These are phyloP conservation scores for Brachymystax lenok DNA, from an alignment of 2,797 vertebrate genomes.

Conservation along the genomic window DNA sequence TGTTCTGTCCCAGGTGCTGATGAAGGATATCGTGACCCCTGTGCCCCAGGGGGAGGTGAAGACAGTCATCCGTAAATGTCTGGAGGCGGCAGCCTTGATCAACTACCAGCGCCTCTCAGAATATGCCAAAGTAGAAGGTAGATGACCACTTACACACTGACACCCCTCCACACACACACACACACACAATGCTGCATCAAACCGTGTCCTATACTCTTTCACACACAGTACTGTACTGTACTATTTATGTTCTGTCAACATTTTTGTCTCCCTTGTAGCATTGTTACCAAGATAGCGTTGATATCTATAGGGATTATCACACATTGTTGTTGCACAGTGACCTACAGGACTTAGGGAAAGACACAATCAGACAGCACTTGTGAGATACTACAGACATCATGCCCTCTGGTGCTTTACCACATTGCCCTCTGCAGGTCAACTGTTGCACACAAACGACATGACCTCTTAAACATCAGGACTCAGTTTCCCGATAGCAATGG, in stretches of 20 bases:
- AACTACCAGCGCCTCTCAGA: constrained; percentile 98
- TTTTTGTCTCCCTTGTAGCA: background rate
- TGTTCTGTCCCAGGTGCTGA: constrained; percentile 82
- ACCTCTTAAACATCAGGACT: background rate
- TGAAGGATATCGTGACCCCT: constrained; percentile 97
- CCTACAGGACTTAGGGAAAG: too few species aligned
- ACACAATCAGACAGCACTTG: background rate
- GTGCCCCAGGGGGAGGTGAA: constrained; percentile 97
- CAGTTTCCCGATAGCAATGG: too few species aligned
- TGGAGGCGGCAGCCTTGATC: constrained; percentile 95
- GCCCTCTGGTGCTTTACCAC: constrained; percentile 15
- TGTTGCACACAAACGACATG: background rate
- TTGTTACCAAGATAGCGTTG: background rate
- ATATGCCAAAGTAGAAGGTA: constrained; percentile 99
- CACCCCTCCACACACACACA: background rate
- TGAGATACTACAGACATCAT: background rate
- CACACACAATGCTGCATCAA: background rate
- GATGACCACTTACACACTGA: constrained; percentile 24
- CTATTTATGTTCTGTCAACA: background rate
- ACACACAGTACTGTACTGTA: background rate
- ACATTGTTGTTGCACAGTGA: background rate
- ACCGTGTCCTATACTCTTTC: background rate
- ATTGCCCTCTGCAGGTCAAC: constrained; percentile 28
- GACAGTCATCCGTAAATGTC: constrained; percentile 93
- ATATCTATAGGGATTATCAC: background rate